Evolutionary conservation across 2,888 invertebrate species (phyloP), one percentile per base, ranked within the genome.

Genomic region (Boloria euphrosyne): DNA sequence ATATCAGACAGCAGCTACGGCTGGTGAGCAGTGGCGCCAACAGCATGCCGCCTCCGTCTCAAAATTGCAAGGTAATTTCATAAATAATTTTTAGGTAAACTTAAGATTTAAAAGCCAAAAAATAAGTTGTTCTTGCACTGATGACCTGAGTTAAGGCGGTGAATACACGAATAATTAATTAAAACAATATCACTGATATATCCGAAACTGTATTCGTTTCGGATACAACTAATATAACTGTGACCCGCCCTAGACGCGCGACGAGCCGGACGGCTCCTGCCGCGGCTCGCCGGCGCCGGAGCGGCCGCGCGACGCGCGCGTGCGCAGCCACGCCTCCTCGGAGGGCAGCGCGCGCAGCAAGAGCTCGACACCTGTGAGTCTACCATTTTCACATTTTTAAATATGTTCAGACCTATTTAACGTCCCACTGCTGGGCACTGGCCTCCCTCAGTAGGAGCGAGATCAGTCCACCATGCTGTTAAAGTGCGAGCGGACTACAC

Each of bases 261-360:
- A 95, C 62, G 95, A 95, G 69, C 96, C 96, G 1, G 96, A 96
- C 75, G 96, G 96, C 0, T 96, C 95, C 0, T 95, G 95, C 18
- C 93, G 95, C 6, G 94, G 93, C 51, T 93, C 94, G 0, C 88
- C 89, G 0, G 86, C 83, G 0, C 82, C 82, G 0, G 90, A 88
- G 49, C 75, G 89, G 4, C 67, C 78, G 0, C 79, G 87, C 0
- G 89, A 86, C 57, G 75, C 76, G 4, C 74, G 83, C 71, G 81
- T 83, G 73, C 86, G 85, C 86, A 84, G 92, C 90, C 89, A 89
- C 86, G 78, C 92, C 69, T 84, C 91, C 72, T 86, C 94, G 72
- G 81, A 93, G 86, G 90, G 90, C 90, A 86, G 89, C 89, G 82
- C 93, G 79, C 69, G 95, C 82, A 93, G 89, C 85, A 94, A 92